These are phyloP conservation scores for Alectura lathami DNA, from an alignment of 2,113 vertebrate species.

Conservation along the genomic window DNA sequence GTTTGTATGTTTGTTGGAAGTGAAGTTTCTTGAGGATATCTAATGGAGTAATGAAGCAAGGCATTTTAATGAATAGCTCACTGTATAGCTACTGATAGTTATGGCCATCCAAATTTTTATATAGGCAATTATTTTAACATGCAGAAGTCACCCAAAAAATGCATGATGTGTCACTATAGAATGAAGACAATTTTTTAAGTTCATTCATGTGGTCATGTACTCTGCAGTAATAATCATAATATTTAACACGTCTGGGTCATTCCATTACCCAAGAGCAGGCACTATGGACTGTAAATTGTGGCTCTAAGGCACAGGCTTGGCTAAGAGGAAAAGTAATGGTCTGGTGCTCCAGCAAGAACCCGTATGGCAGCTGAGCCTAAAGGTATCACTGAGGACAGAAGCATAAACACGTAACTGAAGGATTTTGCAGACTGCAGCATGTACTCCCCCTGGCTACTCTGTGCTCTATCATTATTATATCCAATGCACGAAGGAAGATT, in stretches of 20 bases:
- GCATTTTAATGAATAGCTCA: conserved; percentile 6
- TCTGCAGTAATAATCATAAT: not conserved
- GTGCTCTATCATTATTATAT: not conserved
- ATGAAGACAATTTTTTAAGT: not conserved
- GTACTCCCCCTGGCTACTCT: not conserved
- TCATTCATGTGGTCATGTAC: not conserved
- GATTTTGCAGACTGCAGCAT: not conserved
- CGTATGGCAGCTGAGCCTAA: rapidly evolving
- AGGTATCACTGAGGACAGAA: not conserved
- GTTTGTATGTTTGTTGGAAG: not conserved
- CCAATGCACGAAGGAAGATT: not conserved
- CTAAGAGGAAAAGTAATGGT: not conserved
- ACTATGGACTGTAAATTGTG: conserved; percentile 20
- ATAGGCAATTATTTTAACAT: not conserved
- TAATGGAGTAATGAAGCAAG: not conserved
- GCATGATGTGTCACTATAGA: not conserved
- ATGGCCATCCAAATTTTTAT: not conserved
- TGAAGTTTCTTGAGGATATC: not conserved
- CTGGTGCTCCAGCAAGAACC: not conserved
- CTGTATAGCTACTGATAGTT: not conserved
- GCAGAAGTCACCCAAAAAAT: not conserved
- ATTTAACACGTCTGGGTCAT: conserved; percentile 25
- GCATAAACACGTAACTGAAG: not conserved
- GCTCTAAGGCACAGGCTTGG: not conserved
- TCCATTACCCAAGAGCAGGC: not conserved